Evolutionary conservation across 2,113 vertebrate species (phyloP), one percentile per base, ranked within the genome.

Genomic region (Riparia riparia): DNA sequence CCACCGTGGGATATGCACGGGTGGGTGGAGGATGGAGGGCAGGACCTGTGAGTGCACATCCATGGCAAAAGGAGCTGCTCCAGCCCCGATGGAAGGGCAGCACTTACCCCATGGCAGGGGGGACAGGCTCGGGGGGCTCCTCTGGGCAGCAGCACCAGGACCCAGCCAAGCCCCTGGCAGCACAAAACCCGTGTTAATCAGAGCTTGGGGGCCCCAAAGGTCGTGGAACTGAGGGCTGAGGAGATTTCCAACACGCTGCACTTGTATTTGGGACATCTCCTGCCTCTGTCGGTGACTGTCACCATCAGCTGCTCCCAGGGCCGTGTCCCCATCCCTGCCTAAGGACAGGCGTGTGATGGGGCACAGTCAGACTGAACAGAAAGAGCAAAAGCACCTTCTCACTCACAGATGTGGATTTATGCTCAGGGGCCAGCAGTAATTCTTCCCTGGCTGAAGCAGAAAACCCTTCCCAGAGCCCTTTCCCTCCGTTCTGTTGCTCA

Each of bases 1-100:
- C 17, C 17, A 57, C 13, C 0, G 1, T 0, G 6, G 45, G 60
- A 29, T 0, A 0, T 17, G 37, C 0, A 2, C 1, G n/a, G 19
- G 37, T 72, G 60, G 19, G 18, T 53, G 51, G 39, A 81, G 69
- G 63, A 12, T 2, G 17, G 42, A 60, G 58, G 51, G 32, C 73
- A 93, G 47, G 34, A 63, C 6, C 34, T 44, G 50, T 37, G 54
- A 14, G 25, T 12, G 21, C 44, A 26, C 45, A 60, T 8, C 84
- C 29, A 2, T 3, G 29, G 78, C 51, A 68, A 64, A 22, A 71
- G 69, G 16, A 89, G 57, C 64, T 66, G 79, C 61, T 84, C 12
- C 72, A 60, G 57, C 47, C 29, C 3, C 0, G 0, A 19, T 8
- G 53, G 65, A 72, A 45, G 29, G 14, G 56, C 81, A 83, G 37